Percentiles rank a stretch among this genome's conserved stretches.
phyloP scores from a whole-genome alignment of 2,888 invertebrate genomes.

The Chrysolina oricalcia region DNA sequence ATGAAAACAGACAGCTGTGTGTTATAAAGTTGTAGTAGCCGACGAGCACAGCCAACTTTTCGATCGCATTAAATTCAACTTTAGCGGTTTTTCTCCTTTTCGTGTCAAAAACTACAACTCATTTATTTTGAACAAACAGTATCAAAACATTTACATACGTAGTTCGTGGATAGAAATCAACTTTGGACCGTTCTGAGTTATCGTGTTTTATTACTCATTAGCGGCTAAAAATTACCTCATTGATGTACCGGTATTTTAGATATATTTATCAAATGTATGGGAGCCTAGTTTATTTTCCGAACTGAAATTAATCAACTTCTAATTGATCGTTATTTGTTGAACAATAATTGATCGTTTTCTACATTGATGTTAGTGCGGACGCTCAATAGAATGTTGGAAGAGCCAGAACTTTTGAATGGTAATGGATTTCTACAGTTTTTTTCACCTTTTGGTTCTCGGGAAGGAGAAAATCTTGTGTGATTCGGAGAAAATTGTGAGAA shows the following conservation, averaged over 20 bases:
- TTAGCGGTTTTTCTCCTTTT: neutral
- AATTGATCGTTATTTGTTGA: neutral
- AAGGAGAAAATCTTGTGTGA: no score
- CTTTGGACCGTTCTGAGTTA: neutral
- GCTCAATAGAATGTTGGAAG: no score
- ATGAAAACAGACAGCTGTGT: conserved; percentile 39
- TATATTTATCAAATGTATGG: neutral
- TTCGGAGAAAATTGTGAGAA: no score
- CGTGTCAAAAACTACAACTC: neutral
- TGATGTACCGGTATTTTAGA: neutral
- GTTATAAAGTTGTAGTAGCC: neutral
- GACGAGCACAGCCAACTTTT: neutral
- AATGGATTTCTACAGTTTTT: no score
- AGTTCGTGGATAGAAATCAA: neutral
- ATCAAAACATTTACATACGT: neutral
- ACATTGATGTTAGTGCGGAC: no score
- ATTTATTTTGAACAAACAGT: neutral
- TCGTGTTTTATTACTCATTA: neutral
- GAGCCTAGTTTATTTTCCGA: neutral
- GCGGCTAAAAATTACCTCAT: neutral
- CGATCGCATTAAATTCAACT: neutral
- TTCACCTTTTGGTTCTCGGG: no score
- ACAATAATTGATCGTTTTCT: neutral
- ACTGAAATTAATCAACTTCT: neutral
- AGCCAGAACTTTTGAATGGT: no score